Percentiles rank a stretch among this genome's conserved stretches.
Evolutionary conservation across 1,140 invertebrate genomes (phyloP).

Genomic region (Leptinotarsa texana): DNA sequence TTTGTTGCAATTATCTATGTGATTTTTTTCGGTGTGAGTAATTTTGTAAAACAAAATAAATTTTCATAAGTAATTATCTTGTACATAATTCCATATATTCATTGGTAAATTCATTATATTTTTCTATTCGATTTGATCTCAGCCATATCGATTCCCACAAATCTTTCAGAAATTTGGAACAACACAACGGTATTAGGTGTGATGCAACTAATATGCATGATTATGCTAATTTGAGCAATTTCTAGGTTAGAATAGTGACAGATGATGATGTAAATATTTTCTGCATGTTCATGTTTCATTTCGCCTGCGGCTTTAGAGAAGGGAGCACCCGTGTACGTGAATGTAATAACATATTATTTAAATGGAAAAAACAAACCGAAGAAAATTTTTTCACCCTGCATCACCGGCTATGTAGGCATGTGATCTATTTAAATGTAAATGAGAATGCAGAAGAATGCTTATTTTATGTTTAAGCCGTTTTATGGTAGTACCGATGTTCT

Average conservation of each 20-base stretch:
- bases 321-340: background rate
- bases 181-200: background rate
- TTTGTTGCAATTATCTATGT: no score
- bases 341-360: conserved; percentile 1
- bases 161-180: no score
- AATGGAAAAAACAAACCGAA: background rate
- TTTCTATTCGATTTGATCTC: no score
- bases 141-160: no score
- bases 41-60: no score
- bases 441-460: conserved; percentile 5
- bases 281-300: background rate
- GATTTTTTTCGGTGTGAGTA: no score
- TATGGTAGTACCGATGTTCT: background rate
- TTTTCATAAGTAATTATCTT: no score
- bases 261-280: background rate
- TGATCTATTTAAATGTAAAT: conserved; percentile 6
- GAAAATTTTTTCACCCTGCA: background rate
- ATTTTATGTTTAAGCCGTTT: background rate
- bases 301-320: background rate
- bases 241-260: background rate
- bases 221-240: background rate
- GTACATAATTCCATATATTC: no score
- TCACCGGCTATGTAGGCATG: background rate
- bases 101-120: no score
- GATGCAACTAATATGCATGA: background rate